Evolutionary conservation across 2,113 vertebrate genomes (phyloP), one percentile per base, ranked within the genome.

Genomic region (Caranx melampygus): DNA sequence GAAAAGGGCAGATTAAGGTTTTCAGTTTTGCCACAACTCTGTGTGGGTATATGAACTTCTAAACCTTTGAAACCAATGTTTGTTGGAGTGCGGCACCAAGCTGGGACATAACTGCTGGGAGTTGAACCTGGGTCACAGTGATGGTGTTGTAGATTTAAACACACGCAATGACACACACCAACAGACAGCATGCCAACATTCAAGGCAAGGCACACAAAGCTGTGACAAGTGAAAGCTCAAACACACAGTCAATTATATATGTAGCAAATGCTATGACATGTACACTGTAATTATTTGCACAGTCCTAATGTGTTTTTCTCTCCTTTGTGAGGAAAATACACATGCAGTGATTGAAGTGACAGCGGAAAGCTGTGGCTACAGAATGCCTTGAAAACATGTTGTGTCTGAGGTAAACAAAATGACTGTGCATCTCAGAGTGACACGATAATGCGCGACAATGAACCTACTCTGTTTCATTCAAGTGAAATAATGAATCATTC

Each of bases 401-500:
- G 58, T 59, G 33, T 75, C 65, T 72, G 58, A 77, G 67, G 68
- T 42, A 63, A 65, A 78, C 51, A 65, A 84, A 83, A 74, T 20
- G 31, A 73, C 45, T 64, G 45, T 3, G 26, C 44, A 64, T 79
- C 78, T 83, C 33, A 58, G 20, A 55, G 66, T 90, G 85, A 83
- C 73, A 81, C 1, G 71, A 78, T 84, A 83, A 91, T 59, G 47
- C 0, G 14, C 66, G 54, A 75, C 58, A 82, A 86, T 82, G 59
- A 86, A 72, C 55, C 42, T 45, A 57, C 45, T 72, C 52, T 42
- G 78, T 77, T 66, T 63, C 4, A 1, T 63, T 84, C 40, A 70
- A 84, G 73, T 66, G 57, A 68, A 66, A 73, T 51, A 76, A 85
- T 71, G 75, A 87, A 82, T 88, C 80, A 73, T 72, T 87, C 68